phyloP scores from a whole-genome alignment of 2,888 invertebrate genomes.

The Nemapogon koenigi region DNA sequence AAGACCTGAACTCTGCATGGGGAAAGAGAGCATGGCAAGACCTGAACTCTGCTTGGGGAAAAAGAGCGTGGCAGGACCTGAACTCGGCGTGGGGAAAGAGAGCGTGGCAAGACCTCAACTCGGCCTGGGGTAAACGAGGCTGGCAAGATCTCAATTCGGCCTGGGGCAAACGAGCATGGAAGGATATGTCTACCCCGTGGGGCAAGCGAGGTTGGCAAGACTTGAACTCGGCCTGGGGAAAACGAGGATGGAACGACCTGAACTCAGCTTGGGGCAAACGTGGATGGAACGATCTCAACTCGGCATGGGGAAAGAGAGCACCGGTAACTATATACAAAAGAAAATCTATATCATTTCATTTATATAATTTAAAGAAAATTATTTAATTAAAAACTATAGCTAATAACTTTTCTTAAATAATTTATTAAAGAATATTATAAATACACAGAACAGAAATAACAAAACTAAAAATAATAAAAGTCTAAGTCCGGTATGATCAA shows the following conservation, averaged over 20 bases:
- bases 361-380: too few relatives aligned
- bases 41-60: slow-evolving; percentile 63
- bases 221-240: slow-evolving; percentile 56
- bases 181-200: slow-evolving; percentile 46
- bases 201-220: slow-evolving; percentile 67
- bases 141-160: slow-evolving; percentile 63
- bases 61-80: slow-evolving; percentile 65
- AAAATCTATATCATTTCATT: not conserved
- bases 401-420: too few relatives aligned
- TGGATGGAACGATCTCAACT: slow-evolving; percentile 51
- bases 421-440: too few relatives aligned
- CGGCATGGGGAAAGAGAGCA: slow-evolving; percentile 55
- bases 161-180: slow-evolving; percentile 68
- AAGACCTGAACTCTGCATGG: slow-evolving; percentile 57
- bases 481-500: too few relatives aligned
- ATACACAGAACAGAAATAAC: too few relatives aligned
- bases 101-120: slow-evolving; percentile 60
- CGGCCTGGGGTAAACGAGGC: slow-evolving; percentile 65
- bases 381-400: too few relatives aligned
- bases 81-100: slow-evolving; percentile 65
- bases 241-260: slow-evolving; percentile 60
- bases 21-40: slow-evolving; percentile 69
- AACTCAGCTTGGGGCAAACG: slow-evolving; percentile 56
- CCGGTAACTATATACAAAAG: slow-evolving; percentile 35
- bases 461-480: too few relatives aligned